Base-by-base conservation (phyloP, 2,113 vertebrate genomes). In the Dascyllus trimaculatus region DNA sequence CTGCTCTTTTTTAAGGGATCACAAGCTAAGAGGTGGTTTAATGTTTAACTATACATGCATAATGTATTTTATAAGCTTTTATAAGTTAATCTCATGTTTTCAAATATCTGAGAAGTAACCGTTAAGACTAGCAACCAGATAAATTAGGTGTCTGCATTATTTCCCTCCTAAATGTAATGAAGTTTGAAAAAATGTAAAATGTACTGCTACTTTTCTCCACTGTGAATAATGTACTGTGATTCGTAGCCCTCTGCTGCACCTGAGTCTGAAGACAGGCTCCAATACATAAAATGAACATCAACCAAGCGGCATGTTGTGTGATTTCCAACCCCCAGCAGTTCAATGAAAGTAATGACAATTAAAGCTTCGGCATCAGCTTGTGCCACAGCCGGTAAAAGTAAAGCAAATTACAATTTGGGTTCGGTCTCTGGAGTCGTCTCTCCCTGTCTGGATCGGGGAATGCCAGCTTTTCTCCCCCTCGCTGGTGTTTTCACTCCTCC, bases 401-500 rank as follows among this genome's bases (percentile, higher is more conserved):
- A 68, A 21, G 8, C 26, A 65, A 62, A 45, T 35, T 35, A 9
- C 49, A 19, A 49, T 73, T 53, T 29, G 24, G 3, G 66, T 75
- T 29, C 29, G 22, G n/a, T 25, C 26, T 54, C 43, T 15, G 10
- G 80, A 21, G 52, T 59, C 32, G 15, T 14, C 22, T 11, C 6
- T 5, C 15, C 9, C 25, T 45, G 54, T 26, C 32, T 46, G 11
- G 35, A 54, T 72, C 9, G 18, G 46, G 25, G 22, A 71, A 71
- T 70, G 22, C 19, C 71, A 26, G 40, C 32, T 71, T 67, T n/a
- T 13, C 21, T 69, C 65, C 19, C 14, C 21, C 11, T 43, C 11
- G 24, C 38, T 68, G 45, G 56, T 74, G 40, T 81, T 81, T 82
- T 54, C 21, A 59, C 52, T 62, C 63, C 61, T 69, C 25, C 17